Evolutionary conservation across 37 sponge, comb jelly and placozoan genomes (phyloP).

Genomic region (Cladorhizidae sp.): DNA sequence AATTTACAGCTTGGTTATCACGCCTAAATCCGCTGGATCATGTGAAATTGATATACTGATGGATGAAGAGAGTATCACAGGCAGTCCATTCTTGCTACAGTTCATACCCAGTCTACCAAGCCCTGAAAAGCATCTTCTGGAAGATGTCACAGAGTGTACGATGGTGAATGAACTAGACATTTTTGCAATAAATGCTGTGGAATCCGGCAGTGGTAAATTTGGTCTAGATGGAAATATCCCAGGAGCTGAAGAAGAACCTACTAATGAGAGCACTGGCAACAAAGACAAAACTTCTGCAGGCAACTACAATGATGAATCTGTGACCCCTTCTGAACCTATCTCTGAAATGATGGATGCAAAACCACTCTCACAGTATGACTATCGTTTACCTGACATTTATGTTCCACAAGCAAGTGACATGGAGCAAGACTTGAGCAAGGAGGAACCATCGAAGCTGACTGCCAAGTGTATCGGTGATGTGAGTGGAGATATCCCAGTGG

Average conservation of each 20-base stretch:
- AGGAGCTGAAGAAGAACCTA: background rate
- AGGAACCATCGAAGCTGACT: slow-evolving; percentile 28
- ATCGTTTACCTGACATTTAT: background rate
- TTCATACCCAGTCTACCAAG: background rate
- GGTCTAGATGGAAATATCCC: slow-evolving; percentile 8
- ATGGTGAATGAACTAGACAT: background rate
- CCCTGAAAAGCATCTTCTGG: background rate
- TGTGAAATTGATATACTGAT: slow-evolving; percentile 40
- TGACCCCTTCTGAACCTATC: background rate
- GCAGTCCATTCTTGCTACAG: slow-evolving; percentile 52
- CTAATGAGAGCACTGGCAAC: slow-evolving; percentile 6
- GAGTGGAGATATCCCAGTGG: slow-evolving; percentile 37
- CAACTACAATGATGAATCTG: background rate
- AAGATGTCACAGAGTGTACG: background rate
- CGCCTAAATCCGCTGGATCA: slow-evolving; percentile 14
- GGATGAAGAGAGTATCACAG: slow-evolving; percentile 45
- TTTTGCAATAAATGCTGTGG: slow-evolving; percentile 46
- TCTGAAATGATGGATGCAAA: background rate
- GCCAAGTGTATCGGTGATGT: slow-evolving; percentile 49
- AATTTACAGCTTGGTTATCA: slow-evolving; percentile 17
- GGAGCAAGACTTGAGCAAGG: background rate
- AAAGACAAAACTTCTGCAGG: slow-evolving; percentile 38
- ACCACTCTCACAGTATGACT: background rate
- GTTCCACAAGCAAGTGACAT: background rate
- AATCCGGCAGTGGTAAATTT: too few relatives aligned